Percentiles rank a stretch among this genome's conserved stretches.
phyloP scores from a whole-genome alignment of 2,888 invertebrate species.

The Lasiommata megera region DNA sequence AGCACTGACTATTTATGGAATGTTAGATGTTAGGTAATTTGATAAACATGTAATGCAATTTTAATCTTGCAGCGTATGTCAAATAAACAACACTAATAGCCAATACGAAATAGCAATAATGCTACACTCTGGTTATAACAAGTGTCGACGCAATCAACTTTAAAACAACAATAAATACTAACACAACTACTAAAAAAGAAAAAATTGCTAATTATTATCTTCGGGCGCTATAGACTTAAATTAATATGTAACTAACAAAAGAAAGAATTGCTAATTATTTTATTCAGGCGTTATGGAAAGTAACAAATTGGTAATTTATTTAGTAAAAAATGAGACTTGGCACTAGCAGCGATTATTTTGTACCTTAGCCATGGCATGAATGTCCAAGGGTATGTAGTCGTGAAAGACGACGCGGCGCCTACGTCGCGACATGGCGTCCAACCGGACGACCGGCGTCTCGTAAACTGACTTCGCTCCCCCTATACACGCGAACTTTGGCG shows the following conservation, averaged over 20 bases:
- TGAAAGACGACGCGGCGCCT: conserved; percentile 73
- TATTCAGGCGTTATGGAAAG: no score
- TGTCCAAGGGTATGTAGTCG: conserved; percentile 74
- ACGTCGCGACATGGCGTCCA: conserved; percentile 66
- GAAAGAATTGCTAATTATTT: no score
- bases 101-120: conserved; percentile 3
- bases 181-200: not conserved
- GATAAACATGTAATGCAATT: no score
- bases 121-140: conserved; percentile 1
- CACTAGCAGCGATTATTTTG: conserved; percentile 4
- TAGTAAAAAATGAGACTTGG: not conserved
- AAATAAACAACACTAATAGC: no score
- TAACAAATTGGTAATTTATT: no score
- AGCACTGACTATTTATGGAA: no score
- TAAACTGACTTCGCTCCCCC: conserved; percentile 49
- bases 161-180: conserved; percentile 6
- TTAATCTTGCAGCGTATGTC: no score
- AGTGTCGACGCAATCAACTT: conserved; percentile 7
- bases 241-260: no score
- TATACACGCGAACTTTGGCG: conserved; percentile 27
- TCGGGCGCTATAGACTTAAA: not conserved
- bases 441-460: conserved; percentile 57
- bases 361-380: conserved; percentile 77
- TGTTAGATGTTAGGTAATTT: no score
- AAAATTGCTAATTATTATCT: conserved; percentile 4